Evolutionary conservation across 2,113 vertebrate genomes (phyloP).

Genomic region (Mormyrus lacerda): DNA sequence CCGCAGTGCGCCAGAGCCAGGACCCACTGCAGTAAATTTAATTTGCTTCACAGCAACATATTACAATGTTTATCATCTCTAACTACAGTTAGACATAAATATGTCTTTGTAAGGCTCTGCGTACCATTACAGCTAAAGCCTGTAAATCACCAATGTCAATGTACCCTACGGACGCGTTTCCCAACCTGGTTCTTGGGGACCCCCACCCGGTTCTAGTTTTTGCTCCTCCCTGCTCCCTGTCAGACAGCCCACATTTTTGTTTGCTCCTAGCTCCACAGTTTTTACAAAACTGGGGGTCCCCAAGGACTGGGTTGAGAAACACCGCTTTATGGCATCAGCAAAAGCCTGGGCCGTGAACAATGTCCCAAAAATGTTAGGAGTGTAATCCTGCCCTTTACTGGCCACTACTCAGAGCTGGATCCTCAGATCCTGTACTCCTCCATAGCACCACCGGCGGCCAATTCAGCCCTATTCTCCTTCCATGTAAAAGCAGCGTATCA

Average conservation of each 20-base stretch:
- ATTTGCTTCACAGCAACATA: neutral
- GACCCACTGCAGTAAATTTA: neutral
- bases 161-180: constrained; percentile 23
- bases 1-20: neutral
- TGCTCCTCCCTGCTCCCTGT: neutral
- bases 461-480: neutral
- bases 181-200: neutral
- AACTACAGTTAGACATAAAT: neutral
- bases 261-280: neutral
- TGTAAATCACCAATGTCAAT: neutral
- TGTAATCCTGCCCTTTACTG: constrained; percentile 35
- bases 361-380: constrained; percentile 31
- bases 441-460: constrained; percentile 24
- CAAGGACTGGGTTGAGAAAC: constrained; percentile 24
- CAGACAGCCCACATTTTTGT: neutral
- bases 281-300: neutral
- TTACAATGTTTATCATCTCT: neutral
- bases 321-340: constrained; percentile 19
- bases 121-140: constrained; percentile 8
- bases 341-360: constrained; percentile 35
- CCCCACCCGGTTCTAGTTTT: neutral
- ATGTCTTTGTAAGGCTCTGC: constrained; percentile 18
- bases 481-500: neutral
- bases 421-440: constrained; percentile 34
- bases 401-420: constrained; percentile 20